Evolutionary conservation across 2,797 vertebrate species (phyloP).

Genomic region (Halcyon leucocephala): DNA sequence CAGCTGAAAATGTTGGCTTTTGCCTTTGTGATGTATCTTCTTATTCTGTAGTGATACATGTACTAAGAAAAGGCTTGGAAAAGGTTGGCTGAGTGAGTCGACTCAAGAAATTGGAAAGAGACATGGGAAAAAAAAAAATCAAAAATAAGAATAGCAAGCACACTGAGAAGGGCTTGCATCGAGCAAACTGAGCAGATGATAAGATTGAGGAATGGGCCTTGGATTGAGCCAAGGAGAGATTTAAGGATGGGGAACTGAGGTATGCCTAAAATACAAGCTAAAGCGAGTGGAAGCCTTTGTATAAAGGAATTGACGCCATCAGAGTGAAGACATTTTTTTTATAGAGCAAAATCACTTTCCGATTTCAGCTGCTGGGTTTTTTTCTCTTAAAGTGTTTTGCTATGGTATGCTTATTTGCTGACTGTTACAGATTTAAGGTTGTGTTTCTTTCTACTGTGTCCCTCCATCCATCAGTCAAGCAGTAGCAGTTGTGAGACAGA

Average conservation of each 20-base stretch:
- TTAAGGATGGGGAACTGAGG: neutral
- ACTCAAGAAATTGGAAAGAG: slow-evolving; percentile 47
- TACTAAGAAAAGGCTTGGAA: slow-evolving; percentile 57
- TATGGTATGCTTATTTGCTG: slow-evolving; percentile 34
- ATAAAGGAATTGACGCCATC: neutral
- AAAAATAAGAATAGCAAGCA: slow-evolving; percentile 40
- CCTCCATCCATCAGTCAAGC: slow-evolving; percentile 63
- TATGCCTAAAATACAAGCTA: slow-evolving; percentile 29
- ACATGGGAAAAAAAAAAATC: neutral
- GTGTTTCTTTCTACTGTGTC: slow-evolving; percentile 41
- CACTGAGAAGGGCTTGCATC: neutral
- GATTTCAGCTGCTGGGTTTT: slow-evolving; percentile 1
- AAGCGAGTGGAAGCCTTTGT: neutral
- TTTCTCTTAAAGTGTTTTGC: slow-evolving; percentile 16
- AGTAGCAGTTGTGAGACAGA: slow-evolving; percentile 70
- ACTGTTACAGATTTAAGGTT: slow-evolving; percentile 45
- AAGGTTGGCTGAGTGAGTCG: slow-evolving; percentile 40
- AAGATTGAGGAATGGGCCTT: neutral
- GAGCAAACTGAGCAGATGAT: slow-evolving; percentile 28
- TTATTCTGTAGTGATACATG: neutral
- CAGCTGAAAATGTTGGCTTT: slow-evolving; percentile 51
- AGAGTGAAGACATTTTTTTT: neutral
- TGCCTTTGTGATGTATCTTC: slow-evolving; percentile 23
- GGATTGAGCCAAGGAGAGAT: slow-evolving; percentile 13
- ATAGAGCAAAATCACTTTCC: slow-evolving; percentile 7